Base-by-base conservation (phyloP, 2,888 invertebrate genomes). In the Andrena camellia region DNA sequence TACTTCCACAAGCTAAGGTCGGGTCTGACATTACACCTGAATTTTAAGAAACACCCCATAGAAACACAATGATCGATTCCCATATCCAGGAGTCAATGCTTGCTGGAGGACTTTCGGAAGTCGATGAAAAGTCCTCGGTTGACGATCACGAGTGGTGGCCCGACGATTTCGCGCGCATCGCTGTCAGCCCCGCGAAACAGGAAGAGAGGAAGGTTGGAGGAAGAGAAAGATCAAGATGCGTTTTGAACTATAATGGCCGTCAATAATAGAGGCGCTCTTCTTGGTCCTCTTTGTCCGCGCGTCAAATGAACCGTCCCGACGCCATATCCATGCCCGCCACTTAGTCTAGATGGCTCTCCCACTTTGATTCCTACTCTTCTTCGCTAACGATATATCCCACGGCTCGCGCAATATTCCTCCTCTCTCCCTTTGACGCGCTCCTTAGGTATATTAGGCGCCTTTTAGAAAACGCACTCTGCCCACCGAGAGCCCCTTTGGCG, bases 391-490 rank as follows among this genome's bases (percentile, higher is more conserved):
- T 62, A 74, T 62, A 79, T 74, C 68, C 70, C 67, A 35, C 54
- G 52, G 57, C 23, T 64, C 73, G 57, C 78, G 78, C 78, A 78
- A 86, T 84, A 78, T 87, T 82, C 83, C 83, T 63, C 52, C 35
- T 76, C 74, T 66, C 63, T 69, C 67, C 86, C 88, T 88, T 88
- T 88, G 88, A 88, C 86, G 75, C 78, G 75, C 67, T 78, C 72
- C 85, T 85, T 86, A 75, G 87, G 80, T 80, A 83, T 79, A 81
- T 85, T 81, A 80, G 86, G 52, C 67, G 80, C 88, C 86, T 88
- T 88, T 86, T 85, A 88, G 88, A 86, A 88, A 88, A 88, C 80
- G 83, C 75, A 78, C 59, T 63, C 57, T 64, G 67, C 81, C 63
- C 54, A 8, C 59, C 31, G 72, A 83, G 66, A 63, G 63, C 35